Base-by-base conservation (phyloP, 92 coral and sea anemone genomes). In the Ricordea florida region DNA sequence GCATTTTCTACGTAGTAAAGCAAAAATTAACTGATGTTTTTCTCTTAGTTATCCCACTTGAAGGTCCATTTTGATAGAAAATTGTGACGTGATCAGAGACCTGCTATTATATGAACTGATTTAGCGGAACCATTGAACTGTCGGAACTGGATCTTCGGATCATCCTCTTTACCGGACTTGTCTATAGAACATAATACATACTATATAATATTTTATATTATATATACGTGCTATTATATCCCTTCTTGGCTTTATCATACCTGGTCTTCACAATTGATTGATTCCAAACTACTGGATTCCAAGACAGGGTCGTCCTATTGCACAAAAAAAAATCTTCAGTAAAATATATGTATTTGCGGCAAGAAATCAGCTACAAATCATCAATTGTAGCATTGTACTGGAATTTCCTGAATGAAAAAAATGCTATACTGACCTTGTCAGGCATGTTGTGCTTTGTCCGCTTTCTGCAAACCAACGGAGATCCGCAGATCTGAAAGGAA, bases 341-440 rank as follows among this genome's bases (percentile, higher is more conserved):
- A 46, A 46, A 46, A 44, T 44, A 44, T 44, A 46, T 46, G 53
- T 46, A 46, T 46, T 46, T 46, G 53, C 53, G 26, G 53, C 53
- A 46, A 46, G 53, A 46, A 46, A 46, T 46, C 53, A 46, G 53
- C 18, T 46, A 46, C 26, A 46, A 46, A 28, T 46, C 22, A 28
- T 46, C 53, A 46, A 46, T 46, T 46, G 27, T 46, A 4, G 53
- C 28, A 46, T 46, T 46, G 53, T 10, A 46, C 25, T 46, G 53
- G 25, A 46, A 46, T 46, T 46, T 46, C 53, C 53, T 46, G 23
- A 3, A 46, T 46, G 53, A 46, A 46, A 46, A 46, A 46, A 46
- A 46, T 46, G 53, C 53, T 46, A 46, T 46, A 46, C 53, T 46
- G 53, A 46, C 53, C 53, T 46, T 46, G 53, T 46, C 53, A 46